A percentile compares a stretch with the other conserved stretches of the same genome.
Conservation (phyloP, 2,797 vertebrate species). For the Cygnus olor region DNA sequence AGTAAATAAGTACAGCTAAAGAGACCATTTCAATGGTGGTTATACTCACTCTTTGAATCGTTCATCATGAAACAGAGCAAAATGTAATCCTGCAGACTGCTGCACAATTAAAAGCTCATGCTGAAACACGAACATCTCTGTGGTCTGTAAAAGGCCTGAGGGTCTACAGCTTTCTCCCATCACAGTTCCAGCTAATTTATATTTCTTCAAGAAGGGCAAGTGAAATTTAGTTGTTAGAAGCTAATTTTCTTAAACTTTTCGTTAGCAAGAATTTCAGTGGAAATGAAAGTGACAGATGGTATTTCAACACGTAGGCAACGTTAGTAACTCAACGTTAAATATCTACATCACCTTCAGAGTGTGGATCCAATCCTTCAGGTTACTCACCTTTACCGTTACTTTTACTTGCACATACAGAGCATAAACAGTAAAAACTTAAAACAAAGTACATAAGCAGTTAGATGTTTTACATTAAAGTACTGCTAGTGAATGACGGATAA, state of each 20-base stretch:
- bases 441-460: not conserved
- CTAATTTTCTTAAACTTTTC: slow-evolving; percentile 45
- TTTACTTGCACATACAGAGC: slow-evolving; percentile 33
- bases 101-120: not conserved
- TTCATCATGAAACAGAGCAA: not conserved
- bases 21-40: not conserved
- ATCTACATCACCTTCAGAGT: not conserved
- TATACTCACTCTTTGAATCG: not conserved
- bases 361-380: not conserved
- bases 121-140: not conserved
- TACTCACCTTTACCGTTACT: slow-evolving; percentile 14
- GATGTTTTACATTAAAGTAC: not conserved
- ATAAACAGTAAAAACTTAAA: not conserved
- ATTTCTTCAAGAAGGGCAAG: not conserved
- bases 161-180: not conserved
- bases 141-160: not conserved
- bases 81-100: not conserved
- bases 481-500: not conserved
- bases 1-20: not conserved
- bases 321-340: slow-evolving; percentile 18
- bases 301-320: not conserved
- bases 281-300: slow-evolving; percentile 36
- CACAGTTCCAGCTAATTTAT: not conserved
- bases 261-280: slow-evolving; percentile 9
- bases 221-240: slow-evolving; percentile 5